A percentile compares a stretch with the other conserved stretches of the same genome.
These are phyloP conservation scores for Pagetopsis macropterus DNA, from an alignment of 2,797 vertebrate genomes.

Conservation along the genomic window DNA sequence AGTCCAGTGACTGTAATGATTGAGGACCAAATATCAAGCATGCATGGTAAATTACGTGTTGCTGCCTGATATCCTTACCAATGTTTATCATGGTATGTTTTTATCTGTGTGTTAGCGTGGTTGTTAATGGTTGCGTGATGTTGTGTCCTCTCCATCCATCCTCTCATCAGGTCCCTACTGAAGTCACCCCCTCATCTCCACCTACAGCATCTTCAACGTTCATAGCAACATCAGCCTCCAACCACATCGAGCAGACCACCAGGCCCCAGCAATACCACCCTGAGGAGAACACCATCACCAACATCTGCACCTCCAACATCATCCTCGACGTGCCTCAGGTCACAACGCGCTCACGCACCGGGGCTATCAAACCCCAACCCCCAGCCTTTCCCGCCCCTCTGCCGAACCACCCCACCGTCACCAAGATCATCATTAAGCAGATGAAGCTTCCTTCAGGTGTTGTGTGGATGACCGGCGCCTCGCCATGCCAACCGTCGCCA, in stretches of 20 bases:
- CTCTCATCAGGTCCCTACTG: slow-evolving; percentile 79
- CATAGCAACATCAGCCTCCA: neutral
- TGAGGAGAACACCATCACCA: slow-evolving; percentile 88
- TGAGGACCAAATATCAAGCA: too few relatives aligned
- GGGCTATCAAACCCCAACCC: slow-evolving; percentile 80
- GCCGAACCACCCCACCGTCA: slow-evolving; percentile 76
- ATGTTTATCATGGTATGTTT: too few relatives aligned
- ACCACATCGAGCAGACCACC: slow-evolving; percentile 39
- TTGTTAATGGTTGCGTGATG: too few relatives aligned
- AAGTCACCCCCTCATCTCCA: slow-evolving; percentile 83
- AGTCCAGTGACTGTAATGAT: too few relatives aligned
- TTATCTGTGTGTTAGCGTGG: too few relatives aligned
- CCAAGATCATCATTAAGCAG: slow-evolving; percentile 91
- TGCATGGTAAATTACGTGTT: too few relatives aligned
- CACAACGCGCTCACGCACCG: slow-evolving; percentile 82
- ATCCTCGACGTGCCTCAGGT: slow-evolving; percentile 85
- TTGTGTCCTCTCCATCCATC: neutral
- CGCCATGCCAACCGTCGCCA: slow-evolving; percentile 86
- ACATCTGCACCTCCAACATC: slow-evolving; percentile 89
- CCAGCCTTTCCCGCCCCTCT: slow-evolving; percentile 11
- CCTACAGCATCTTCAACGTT: slow-evolving; percentile 43
- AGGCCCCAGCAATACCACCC: slow-evolving; percentile 83
- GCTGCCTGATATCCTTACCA: too few relatives aligned
- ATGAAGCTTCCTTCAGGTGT: slow-evolving; percentile 55
- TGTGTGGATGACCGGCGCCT: slow-evolving; percentile 49